Evolutionary conservation across 2,113 vertebrate genomes (phyloP).

Genomic region (Cyprinodon tularosa): DNA sequence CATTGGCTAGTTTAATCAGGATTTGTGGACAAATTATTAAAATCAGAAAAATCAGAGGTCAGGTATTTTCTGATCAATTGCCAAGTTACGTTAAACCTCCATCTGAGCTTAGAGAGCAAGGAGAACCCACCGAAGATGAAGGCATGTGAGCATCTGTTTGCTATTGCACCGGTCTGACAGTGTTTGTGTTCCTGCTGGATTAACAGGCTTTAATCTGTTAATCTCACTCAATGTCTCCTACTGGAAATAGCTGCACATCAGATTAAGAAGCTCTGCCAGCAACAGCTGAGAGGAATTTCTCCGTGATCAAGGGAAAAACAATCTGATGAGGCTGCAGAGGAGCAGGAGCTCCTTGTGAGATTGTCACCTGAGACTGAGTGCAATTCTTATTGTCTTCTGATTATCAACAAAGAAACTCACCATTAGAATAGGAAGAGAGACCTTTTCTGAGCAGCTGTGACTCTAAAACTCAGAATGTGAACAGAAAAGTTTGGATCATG

Average conservation of each 20-base stretch:
- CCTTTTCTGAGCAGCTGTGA: background rate
- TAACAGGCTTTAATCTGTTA: conserved; percentile 60
- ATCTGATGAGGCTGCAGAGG: background rate
- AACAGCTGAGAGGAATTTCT: background rate
- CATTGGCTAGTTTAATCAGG: no score
- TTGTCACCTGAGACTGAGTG: background rate
- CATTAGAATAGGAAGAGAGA: background rate
- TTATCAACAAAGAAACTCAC: background rate
- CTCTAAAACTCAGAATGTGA: background rate
- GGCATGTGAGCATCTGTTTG: background rate
- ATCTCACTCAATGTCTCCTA: conserved; percentile 36
- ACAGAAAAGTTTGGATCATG: background rate
- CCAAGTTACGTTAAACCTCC: background rate
- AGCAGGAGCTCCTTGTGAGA: background rate
- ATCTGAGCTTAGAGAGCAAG: background rate
- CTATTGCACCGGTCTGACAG: background rate
- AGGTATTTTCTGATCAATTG: background rate
- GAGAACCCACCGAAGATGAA: background rate
- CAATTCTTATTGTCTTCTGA: background rate
- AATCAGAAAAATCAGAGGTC: background rate
- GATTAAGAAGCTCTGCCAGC: conserved; percentile 27
- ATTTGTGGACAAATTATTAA: no score
- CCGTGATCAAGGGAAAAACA: background rate
- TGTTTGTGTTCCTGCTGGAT: conserved; percentile 30
- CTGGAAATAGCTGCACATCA: conserved; percentile 58